Base-by-base conservation (phyloP, 2,888 invertebrate genomes). In the Rotaria magnacalcarata region DNA sequence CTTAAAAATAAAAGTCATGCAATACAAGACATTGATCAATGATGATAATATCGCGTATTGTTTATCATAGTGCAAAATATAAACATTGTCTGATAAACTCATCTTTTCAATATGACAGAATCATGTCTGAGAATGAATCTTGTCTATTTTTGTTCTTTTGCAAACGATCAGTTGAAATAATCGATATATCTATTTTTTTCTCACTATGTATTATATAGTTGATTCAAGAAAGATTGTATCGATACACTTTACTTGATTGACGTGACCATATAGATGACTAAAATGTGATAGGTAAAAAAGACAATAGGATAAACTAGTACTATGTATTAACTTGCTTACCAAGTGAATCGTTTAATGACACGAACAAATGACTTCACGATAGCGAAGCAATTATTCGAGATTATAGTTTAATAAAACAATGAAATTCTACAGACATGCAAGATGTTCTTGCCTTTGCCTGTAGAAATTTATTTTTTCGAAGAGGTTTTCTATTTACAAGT, bases 191-290 rank as follows among this genome's bases (percentile, higher is more conserved):
- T 34, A 34, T 5, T 67, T n/a, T 19, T 67, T 16, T 67, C 67
- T 67, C 27, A 60, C 14, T 67, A 67, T 34, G 21, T 21, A 24
- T 50, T 50, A 50, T 50, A 34, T 67, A 27, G 16, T 34, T n/a
- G 4, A 67, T 67, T 67, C 27, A 67, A 27, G 34, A 67, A 11
- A 34, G 67, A 67, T 67, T 67, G 34, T 67, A 67, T 67, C 34
- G 34, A 67, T 67, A 67, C 2, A 67, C 67, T 67, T 67, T 34
- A 67, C 34, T 67, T 67, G 67, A 67, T 67, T 67, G 67, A 67
- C 67, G 34, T 67, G 67, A 21, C 24, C 21, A 56, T 6, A 24
- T 56, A 19, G 56, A 56, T 56, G 21, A 56, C 27, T 67, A n/a
- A 67, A 67, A 67, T 67, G n/a, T 67, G n/a, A 67, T 67, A 67